Conservation (phyloP, 2,888 invertebrate species). For the Caenorhabditis uteleia region DNA sequence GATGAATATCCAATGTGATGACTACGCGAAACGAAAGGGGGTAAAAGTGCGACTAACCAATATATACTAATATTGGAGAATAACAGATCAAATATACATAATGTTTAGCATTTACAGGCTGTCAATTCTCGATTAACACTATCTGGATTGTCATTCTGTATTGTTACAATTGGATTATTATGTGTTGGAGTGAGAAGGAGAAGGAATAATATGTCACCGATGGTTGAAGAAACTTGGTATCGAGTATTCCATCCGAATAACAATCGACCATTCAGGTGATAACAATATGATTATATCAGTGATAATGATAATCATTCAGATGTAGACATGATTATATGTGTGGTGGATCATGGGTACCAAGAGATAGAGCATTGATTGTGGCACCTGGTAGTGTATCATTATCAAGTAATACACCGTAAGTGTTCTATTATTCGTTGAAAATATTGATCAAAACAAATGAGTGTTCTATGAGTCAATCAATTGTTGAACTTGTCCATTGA, state of each 20-base stretch:
- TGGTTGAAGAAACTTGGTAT: conserved; percentile 50
- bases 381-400: conserved; percentile 44
- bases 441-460: no score
- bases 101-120: conserved; percentile 9
- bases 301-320: conserved; percentile 17
- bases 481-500: no score
- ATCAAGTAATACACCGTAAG: conserved; percentile 28
- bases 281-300: neutral
- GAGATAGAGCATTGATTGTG: conserved; percentile 45
- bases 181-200: conserved; percentile 51
- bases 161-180: conserved; percentile 55
- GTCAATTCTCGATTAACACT: conserved; percentile 56
- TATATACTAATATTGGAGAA: no score
- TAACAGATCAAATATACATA: neutral
- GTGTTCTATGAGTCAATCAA: no score
- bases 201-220: conserved; percentile 30
- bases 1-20: conserved; percentile 26
- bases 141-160: conserved; percentile 56
- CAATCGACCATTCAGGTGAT: conserved; percentile 34
- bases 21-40: neutral
- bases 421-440: neutral
- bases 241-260: conserved; percentile 47
- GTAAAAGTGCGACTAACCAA: neutral
- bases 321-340: conserved; percentile 53
- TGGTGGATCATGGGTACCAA: conserved; percentile 50